These are phyloP conservation scores for Semaprochilodus insignis DNA, from an alignment of 2,797 vertebrate genomes.

Conservation along the genomic window DNA sequence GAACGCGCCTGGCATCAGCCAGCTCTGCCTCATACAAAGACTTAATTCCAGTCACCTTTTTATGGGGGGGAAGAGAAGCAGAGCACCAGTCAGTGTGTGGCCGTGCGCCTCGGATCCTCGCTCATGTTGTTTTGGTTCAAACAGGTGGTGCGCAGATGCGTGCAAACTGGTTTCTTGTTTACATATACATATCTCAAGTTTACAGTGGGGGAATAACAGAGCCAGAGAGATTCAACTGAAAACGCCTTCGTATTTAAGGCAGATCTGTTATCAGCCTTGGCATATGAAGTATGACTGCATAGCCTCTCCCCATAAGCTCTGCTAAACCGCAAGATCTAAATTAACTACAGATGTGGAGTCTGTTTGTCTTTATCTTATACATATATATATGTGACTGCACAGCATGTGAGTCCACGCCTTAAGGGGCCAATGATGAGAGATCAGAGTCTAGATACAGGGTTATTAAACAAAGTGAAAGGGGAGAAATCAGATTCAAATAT, in stretches of 20 bases:
- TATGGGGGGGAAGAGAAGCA: not conserved
- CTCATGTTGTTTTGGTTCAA: not conserved
- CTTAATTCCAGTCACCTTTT: slow-evolving; percentile 91
- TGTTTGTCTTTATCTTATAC: not conserved
- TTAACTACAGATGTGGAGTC: not conserved
- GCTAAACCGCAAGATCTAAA: not conserved
- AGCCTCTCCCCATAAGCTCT: not conserved
- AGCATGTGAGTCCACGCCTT: not conserved
- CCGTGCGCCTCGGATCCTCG: not conserved
- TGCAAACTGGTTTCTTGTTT: not conserved
- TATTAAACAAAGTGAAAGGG: not conserved
- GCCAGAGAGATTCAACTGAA: not conserved
- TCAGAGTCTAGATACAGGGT: not conserved
- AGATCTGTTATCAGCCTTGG: too few species aligned
- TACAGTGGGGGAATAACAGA: not conserved
- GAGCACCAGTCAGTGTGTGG: not conserved
- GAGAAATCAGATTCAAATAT: not conserved
- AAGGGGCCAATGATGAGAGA: not conserved
- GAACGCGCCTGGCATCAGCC: slow-evolving; percentile 89
- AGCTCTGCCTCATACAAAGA: slow-evolving; percentile 92
- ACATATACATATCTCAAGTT: not conserved
- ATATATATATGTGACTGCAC: not conserved
- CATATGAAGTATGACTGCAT: not conserved
- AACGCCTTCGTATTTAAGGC: not conserved
- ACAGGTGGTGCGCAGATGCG: not conserved